phyloP scores from a whole-genome alignment of 2,113 vertebrate genomes.

The Melozone crissalis region DNA sequence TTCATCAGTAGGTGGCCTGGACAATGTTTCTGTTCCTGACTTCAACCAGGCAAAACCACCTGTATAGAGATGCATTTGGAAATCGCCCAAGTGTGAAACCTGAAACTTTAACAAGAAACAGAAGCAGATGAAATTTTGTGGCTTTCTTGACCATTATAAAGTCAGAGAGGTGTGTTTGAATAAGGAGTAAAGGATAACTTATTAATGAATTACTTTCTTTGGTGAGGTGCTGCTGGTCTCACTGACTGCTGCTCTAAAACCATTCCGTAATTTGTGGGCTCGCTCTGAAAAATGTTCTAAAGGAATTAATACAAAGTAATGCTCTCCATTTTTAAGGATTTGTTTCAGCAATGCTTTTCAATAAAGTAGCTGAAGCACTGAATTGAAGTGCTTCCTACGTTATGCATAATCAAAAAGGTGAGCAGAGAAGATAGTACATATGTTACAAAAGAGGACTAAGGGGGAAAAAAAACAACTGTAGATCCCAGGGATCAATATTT shows the following conservation, averaged over 20 bases:
- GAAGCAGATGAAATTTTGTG: neutral
- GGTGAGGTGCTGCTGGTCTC: neutral
- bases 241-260: neutral
- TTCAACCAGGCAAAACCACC: neutral
- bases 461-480: neutral
- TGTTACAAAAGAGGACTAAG: neutral
- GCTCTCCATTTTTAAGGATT: neutral
- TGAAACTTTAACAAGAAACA: neutral
- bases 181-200: neutral
- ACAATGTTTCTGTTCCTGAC: neutral
- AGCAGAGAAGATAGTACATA: neutral
- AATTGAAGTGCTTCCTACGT: neutral
- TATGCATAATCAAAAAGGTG: neutral
- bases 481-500: neutral
- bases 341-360: neutral
- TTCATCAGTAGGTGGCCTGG: neutral
- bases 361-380: neutral
- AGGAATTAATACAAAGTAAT: neutral
- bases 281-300: neutral
- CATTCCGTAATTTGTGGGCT: neutral
- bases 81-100: neutral
- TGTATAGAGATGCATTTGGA: neutral
- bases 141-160: neutral
- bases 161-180: neutral
- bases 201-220: neutral